A percentile compares a stretch with the other conserved stretches of the same genome.
Conservation (phyloP, 2,888 invertebrate species). For the Hydropsyche betteni region DNA sequence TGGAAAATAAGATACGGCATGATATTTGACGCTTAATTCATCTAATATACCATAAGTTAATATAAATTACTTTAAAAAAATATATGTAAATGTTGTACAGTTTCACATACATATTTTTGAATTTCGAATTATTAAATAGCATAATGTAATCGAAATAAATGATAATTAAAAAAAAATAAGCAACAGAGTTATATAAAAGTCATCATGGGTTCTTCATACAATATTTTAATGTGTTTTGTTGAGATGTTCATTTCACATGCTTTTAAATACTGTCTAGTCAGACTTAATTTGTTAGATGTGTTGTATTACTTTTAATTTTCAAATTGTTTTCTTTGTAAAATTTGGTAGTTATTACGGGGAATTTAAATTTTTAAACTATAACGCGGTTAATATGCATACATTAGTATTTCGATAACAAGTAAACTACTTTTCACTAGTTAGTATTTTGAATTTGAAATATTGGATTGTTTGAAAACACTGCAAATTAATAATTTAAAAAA, state of each 20-base stretch:
- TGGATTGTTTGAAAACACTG: background rate
- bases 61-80: constrained; percentile 15
- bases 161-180: background rate
- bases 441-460: background rate
- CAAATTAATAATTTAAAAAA: background rate
- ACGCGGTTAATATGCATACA: constrained; percentile 22
- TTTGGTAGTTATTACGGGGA: constrained; percentile 1
- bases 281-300: constrained; percentile 42
- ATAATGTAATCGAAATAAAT: background rate
- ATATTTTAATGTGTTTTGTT: background rate
- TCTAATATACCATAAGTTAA: background rate
- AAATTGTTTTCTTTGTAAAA: constrained; percentile 14
- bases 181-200: no score
- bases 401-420: background rate
- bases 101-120: constrained; percentile 28
- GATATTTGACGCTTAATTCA: constrained; percentile 3
- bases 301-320: constrained; percentile 30
- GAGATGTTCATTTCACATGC: constrained; percentile 40
- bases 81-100: constrained; percentile 24
- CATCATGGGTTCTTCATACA: background rate
- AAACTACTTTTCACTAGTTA: constrained; percentile 1
- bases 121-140: background rate
- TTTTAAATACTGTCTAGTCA: constrained; percentile 51
- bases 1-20: background rate
- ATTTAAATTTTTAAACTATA: background rate